Percentiles rank a stretch among this genome's conserved stretches.
Evolutionary conservation across 2,113 vertebrate species (phyloP).

Genomic region (Campylomormyrus tamandua): DNA sequence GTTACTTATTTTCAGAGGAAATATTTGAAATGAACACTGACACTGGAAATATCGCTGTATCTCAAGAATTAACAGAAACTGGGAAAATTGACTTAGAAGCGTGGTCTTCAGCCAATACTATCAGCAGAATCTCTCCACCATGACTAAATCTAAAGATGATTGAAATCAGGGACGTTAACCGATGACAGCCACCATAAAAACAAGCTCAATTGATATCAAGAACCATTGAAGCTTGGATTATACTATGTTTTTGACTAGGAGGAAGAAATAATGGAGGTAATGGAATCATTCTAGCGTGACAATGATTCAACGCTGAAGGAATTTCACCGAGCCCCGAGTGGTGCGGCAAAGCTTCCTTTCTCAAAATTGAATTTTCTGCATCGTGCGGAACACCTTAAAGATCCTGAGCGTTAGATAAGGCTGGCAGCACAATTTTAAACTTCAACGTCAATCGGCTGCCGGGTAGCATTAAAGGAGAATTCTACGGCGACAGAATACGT

Average conservation of each 20-base stretch:
- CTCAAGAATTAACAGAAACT: neutral
- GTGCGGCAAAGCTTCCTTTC: neutral
- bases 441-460: neutral
- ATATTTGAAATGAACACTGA: neutral
- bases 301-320: slow-evolving; percentile 1
- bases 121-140: slow-evolving; percentile 2
- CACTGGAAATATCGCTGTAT: neutral
- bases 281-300: neutral
- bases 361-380: slow-evolving; percentile 12
- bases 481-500: neutral
- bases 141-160: slow-evolving; percentile 10
- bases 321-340: neutral
- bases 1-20: neutral
- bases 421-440: neutral
- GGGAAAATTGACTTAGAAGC: neutral
- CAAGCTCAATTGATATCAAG: neutral
- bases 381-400: neutral
- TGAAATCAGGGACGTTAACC: neutral
- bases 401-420: neutral
- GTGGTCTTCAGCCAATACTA: neutral
- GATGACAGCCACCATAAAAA: neutral
- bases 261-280: slow-evolving; percentile 11
- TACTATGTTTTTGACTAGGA: neutral
- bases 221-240: neutral
- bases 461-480: neutral